These are phyloP conservation scores for Drosophila rellima DNA, from an alignment of 2,888 invertebrate genomes.

Conservation along the genomic window DNA sequence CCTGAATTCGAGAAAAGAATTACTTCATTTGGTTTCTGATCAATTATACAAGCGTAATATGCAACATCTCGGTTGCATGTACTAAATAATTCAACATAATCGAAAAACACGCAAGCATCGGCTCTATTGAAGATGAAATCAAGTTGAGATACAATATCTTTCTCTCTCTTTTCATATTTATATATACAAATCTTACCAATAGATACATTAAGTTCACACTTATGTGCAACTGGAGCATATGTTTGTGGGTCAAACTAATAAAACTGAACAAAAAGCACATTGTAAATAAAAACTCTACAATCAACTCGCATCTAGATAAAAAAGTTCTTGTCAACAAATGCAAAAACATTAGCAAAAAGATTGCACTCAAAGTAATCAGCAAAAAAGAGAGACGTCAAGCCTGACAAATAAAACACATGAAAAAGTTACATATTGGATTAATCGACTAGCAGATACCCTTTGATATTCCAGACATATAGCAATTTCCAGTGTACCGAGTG, in stretches of 20 bases:
- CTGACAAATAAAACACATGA: constrained; percentile 13
- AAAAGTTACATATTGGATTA: neutral
- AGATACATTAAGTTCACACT: constrained; percentile 12
- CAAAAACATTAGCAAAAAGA: constrained; percentile 11
- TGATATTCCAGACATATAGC: no score
- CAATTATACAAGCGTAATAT: constrained; percentile 22
- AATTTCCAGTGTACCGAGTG: no score
- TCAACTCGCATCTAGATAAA: constrained; percentile 7
- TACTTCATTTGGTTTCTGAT: constrained; percentile 26
- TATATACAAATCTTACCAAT: neutral
- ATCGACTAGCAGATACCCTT: neutral
- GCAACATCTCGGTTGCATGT: constrained; percentile 3
- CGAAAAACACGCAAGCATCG: constrained; percentile 8
- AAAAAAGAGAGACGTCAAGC: constrained; percentile 2
- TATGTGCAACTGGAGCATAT: constrained; percentile 34
- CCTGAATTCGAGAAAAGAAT: constrained; percentile 27
- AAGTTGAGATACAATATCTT: constrained; percentile 5
- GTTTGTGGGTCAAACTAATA: constrained; percentile 52
- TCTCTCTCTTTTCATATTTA: neutral
- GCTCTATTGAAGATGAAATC: neutral
- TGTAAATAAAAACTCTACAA: constrained; percentile 7
- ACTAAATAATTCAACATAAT: constrained; percentile 20
- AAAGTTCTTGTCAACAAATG: constrained; percentile 20
- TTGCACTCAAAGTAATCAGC: constrained; percentile 17
- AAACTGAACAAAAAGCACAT: constrained; percentile 35